These are phyloP conservation scores for Lates japonicus DNA, from an alignment of 2,797 vertebrate species.

Conservation along the genomic window DNA sequence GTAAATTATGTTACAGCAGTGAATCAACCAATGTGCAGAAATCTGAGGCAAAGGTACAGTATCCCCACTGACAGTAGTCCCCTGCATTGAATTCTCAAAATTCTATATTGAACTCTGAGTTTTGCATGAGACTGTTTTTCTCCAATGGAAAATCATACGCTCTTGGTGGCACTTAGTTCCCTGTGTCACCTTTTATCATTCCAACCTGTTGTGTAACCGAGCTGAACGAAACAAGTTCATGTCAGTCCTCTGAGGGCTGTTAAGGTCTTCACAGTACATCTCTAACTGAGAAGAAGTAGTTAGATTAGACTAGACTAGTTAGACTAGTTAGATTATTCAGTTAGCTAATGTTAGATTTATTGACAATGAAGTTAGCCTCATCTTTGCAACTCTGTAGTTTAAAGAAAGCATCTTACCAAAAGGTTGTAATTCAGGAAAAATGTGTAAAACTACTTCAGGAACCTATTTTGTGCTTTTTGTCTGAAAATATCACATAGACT, in stretches of 20 bases:
- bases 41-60: not conserved
- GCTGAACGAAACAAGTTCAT: conserved; percentile 12
- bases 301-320: too few relatives aligned
- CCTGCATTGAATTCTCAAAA: too few relatives aligned
- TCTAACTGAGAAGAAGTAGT: not conserved
- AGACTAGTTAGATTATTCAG: not conserved
- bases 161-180: not conserved
- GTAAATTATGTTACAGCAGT: not conserved
- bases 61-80: not conserved
- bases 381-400: not conserved
- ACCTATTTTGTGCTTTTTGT: not conserved
- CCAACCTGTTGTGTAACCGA: not conserved
- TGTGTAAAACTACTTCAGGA: too few relatives aligned
- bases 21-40: too few relatives aligned
- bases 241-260: not conserved
- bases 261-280: conserved; percentile 5
- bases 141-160: conserved; percentile 25
- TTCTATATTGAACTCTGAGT: not conserved
- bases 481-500: too few relatives aligned
- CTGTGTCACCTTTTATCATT: not conserved
- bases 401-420: not conserved
- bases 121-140: not conserved
- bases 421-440: too few relatives aligned
- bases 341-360: not conserved
- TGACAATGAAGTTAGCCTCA: not conserved